These are phyloP conservation scores for Ferrisia virgata DNA, from an alignment of 2,888 invertebrate species.

Conservation along the genomic window DNA sequence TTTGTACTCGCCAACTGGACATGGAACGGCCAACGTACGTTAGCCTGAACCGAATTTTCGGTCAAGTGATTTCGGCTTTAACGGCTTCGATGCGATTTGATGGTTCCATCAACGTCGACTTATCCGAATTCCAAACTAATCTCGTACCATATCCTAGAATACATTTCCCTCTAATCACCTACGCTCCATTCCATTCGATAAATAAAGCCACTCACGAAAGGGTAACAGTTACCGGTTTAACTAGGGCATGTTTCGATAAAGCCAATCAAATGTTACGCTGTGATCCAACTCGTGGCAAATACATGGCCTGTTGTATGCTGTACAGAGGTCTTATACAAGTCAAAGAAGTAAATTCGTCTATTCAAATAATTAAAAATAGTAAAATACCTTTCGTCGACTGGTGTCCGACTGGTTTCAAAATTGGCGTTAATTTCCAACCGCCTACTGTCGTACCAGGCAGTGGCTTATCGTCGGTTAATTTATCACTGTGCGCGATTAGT, in stretches of 20 bases:
- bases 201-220: conserved; percentile 2
- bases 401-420: conserved; percentile 36
- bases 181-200: conserved; percentile 15
- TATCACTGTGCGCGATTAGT: conserved; percentile 25
- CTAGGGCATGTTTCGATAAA: not conserved
- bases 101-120: conserved; percentile 36
- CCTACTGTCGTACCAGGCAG: conserved; percentile 19
- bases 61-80: conserved; percentile 32
- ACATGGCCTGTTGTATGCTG: conserved; percentile 32
- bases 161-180: conserved; percentile 22
- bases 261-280: conserved; percentile 35
- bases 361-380: not conserved
- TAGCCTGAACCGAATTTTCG: conserved; percentile 31
- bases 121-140: conserved; percentile 36
- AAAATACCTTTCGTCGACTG: conserved; percentile 27
- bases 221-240: not conserved
- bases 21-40: conserved; percentile 36
- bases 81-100: conserved; percentile 37
- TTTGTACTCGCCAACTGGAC: conserved; percentile 29
- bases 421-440: conserved; percentile 28
- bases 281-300: conserved; percentile 30
- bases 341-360: not conserved
- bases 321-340: conserved; percentile 31
- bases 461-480: conserved; percentile 3
- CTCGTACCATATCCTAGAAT: conserved; percentile 33